Evolutionary conservation across 2,797 vertebrate species (phyloP).

Genomic region (Cyprinella venusta): DNA sequence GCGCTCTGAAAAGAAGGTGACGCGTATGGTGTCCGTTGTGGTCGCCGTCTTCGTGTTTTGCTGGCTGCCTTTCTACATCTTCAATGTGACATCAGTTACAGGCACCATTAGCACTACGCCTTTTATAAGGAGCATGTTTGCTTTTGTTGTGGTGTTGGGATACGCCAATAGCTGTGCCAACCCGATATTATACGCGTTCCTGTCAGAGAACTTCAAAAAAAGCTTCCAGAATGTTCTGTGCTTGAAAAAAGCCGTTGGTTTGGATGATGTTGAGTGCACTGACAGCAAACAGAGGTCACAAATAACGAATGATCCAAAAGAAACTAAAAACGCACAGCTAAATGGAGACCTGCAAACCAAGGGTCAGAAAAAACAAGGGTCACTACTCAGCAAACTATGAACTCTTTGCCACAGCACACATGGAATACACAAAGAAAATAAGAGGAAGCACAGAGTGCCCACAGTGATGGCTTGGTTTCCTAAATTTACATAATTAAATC

Average conservation of each 20-base stretch:
- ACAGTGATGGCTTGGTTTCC: not conserved
- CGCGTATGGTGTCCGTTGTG: conserved; percentile 96
- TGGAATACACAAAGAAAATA: not conserved
- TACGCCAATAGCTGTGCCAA: conserved; percentile 98
- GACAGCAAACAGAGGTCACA: conserved; percentile 92
- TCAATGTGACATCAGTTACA: conserved; percentile 93
- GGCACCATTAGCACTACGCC: conserved; percentile 89
- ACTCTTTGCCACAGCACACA: not conserved
- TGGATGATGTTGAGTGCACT: conserved; percentile 88
- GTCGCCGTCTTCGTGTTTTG: conserved; percentile 96
- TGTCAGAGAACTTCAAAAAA: conserved; percentile 98
- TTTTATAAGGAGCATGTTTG: conserved; percentile 90
- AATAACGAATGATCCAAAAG: conserved; percentile 90
- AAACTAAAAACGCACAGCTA: conserved; percentile 72
- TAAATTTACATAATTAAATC: not conserved
- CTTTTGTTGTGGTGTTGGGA: conserved; percentile 93
- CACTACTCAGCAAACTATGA: not conserved
- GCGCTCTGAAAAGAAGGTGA: conserved; percentile 93
- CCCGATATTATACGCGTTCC: conserved; percentile 95
- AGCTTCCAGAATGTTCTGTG: conserved; percentile 98
- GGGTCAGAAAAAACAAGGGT: conserved; percentile 71
- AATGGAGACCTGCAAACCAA: conserved; percentile 85
- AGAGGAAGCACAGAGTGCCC: not conserved
- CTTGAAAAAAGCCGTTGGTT: conserved; percentile 86
- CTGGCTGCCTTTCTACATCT: conserved; percentile 97